Base-by-base conservation (phyloP, 2,797 vertebrate species). In the Characodon lateralis region DNA sequence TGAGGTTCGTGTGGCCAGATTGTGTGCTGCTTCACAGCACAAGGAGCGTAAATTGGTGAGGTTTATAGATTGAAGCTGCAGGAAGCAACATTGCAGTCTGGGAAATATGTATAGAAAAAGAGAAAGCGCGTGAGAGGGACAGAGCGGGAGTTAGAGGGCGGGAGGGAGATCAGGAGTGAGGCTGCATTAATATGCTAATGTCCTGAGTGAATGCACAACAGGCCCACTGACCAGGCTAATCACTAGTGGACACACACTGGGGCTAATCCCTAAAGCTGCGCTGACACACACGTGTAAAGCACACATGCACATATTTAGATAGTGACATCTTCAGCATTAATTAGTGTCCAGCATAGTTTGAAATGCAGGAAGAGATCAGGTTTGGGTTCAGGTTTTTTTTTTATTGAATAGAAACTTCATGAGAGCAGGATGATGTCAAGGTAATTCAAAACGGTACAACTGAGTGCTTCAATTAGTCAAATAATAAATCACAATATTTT, bases 131-230 rank as follows among this genome's bases (percentile, higher is more conserved):
- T 75, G 59, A 73, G 76, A 68, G 72, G 77, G 68, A 71, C 51
- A 75, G 89, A 79, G 85, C 12, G 78, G 74, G 85, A 83, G 89
- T 81, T 88, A 81, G 84, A 86, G 89, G 83, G 86, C 73, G 84
- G 79, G 89, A 86, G 91, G 90, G 87, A 91, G 93, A 94, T 94
- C 91, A 91, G 93, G 94, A 94, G 92, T 69, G 91, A 90, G 85
- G 84, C 85, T 88, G 93, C 91, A 95, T 96, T 96, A 95, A 95
- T 96, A 96, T 96, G 95, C 94, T 95, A 96, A 96, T 95, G 87
- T 77, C 0, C 79, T 82, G 90, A 90, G 89, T 95, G 93, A 95
- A 95, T 93, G 91, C 94, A 95, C 94, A 96, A 95, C 95, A 96
- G 95, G 92, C 91, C 92, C 93, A 95, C 93, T 95, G 95, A 95